phyloP scores from a whole-genome alignment of 2,797 vertebrate genomes.

The Apogon hyalosoma region DNA sequence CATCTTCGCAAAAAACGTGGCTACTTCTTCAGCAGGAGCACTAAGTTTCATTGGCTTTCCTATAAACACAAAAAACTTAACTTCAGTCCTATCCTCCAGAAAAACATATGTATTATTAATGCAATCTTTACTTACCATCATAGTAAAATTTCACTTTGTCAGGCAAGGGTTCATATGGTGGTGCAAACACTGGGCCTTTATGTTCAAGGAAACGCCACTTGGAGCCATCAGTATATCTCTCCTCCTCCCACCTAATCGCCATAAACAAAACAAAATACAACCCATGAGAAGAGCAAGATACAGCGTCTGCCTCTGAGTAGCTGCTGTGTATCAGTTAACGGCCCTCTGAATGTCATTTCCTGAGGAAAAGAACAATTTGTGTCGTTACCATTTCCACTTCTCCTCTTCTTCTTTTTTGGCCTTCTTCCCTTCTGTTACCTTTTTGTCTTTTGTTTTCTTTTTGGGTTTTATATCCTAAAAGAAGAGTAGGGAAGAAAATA shows the following conservation, averaged over 20 bases:
- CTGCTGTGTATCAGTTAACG: not conserved
- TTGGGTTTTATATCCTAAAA: constrained; percentile 90
- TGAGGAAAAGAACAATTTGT: constrained; percentile 27
- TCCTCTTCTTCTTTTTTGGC: constrained; percentile 95
- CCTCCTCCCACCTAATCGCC: constrained; percentile 93
- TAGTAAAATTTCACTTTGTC: constrained; percentile 93
- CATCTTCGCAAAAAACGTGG: constrained; percentile 97
- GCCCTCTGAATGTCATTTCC: constrained; percentile 11
- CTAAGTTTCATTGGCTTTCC: constrained; percentile 92
- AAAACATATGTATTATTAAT: not conserved
- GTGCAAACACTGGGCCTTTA: constrained; percentile 95
- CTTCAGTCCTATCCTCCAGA: not conserved
- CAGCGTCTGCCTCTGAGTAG: not conserved
- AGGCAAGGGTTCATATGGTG: constrained; percentile 92
- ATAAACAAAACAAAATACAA: constrained; percentile 34
- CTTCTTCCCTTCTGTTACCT: constrained; percentile 87
- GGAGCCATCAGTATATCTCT: constrained; percentile 93
- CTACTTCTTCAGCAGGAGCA: constrained; percentile 93
- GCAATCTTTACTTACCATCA: constrained; percentile 85
- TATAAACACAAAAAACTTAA: constrained; percentile 55
- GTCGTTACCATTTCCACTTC: constrained; percentile 94
- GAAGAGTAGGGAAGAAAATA: constrained; percentile 16
- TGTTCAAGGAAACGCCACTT: constrained; percentile 98
- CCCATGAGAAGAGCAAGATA: not conserved
- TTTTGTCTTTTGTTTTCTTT: constrained; percentile 93